Evolutionary conservation across 1,140 invertebrate species (phyloP).

Genomic region (Halyomorpha halys): DNA sequence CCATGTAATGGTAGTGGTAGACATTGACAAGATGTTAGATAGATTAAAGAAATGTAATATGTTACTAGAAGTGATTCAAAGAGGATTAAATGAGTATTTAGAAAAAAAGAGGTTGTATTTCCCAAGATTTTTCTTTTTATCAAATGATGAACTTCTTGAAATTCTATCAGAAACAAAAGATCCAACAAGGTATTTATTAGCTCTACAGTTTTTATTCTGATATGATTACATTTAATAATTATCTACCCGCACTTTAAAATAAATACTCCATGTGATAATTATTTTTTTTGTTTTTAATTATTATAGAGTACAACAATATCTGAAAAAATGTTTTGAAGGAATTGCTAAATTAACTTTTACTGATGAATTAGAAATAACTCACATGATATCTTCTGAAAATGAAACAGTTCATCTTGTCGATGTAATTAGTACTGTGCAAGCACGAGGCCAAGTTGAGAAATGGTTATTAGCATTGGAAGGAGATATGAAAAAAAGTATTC

Average conservation of each 20-base stretch:
- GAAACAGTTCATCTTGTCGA: slow-evolving; percentile 70
- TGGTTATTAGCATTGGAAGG: slow-evolving; percentile 86
- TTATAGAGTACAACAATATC: slow-evolving; percentile 84
- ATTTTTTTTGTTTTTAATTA: background rate
- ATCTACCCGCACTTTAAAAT: no score
- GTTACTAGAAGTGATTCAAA: slow-evolving; percentile 77
- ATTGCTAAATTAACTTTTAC: slow-evolving; percentile 81
- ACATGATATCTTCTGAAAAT: slow-evolving; percentile 81
- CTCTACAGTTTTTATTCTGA: background rate
- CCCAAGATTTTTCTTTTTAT: slow-evolving; percentile 93
- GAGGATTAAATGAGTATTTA: slow-evolving; percentile 86
- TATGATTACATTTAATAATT: background rate
- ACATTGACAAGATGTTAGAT: slow-evolving; percentile 89
- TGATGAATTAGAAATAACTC: slow-evolving; percentile 70
- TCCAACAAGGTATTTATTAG: slow-evolving; percentile 59
- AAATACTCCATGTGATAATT: no score
- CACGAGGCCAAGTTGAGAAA: slow-evolving; percentile 93
- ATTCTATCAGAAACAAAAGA: slow-evolving; percentile 95
- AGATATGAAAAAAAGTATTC: slow-evolving; percentile 83
- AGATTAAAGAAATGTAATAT: slow-evolving; percentile 80
- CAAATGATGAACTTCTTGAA: slow-evolving; percentile 91
- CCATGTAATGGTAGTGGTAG: slow-evolving; percentile 71
- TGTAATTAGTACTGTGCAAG: slow-evolving; percentile 72
- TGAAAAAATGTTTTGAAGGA: slow-evolving; percentile 94
- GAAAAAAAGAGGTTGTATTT: slow-evolving; percentile 93